Evolutionary conservation across 2,797 vertebrate genomes (phyloP), one percentile per base, ranked within the genome.

Genomic region (Anableps anableps): DNA sequence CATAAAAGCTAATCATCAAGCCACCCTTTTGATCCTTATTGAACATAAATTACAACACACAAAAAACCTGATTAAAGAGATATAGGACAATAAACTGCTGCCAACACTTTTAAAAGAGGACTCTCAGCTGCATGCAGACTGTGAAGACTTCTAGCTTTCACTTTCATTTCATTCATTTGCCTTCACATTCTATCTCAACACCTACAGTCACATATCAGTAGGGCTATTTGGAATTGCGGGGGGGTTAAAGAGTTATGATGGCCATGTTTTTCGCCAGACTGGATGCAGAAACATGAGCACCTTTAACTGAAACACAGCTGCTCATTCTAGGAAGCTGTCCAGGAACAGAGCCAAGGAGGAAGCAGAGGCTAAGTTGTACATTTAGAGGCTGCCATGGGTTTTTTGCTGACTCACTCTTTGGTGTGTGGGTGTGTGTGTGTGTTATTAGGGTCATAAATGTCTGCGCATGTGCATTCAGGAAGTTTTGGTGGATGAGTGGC

Each of bases 291-390:
- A 81, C 7, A 45, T 68, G 62, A 41, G 13, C 7, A 75, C 71
- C 77, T 84, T 94, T 92, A 93, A 29, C 95, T 75, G 93, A 93
- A 93, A 94, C 74, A 55, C 48, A 34, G 1, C 71, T 26, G 50
- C 81, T 79, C 55, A 26, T 90, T 92, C 92, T 93, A 93, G 94
- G 94, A 94, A 94, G 89, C 82, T 48, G 77, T 26, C 55, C 0
- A 88, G 94, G 87, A 83, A 1, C 17, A 0, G 7, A 50, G 91
- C 93, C 94, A 91, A 76, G 29, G 70, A 55, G 82, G 76, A 85
- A 87, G 78, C 78, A 51, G 76, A 72, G 77, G 80, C 80, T 72
- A 77, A 88, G 86, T 83, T 72, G 58, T 60, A 84, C 74, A 84
- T 87, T 88, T 89, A 89, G 82, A 84, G 88, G 51, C 85, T 72